Base-by-base conservation (phyloP, 1,140 invertebrate species). In the Calephelis virginiensis region DNA sequence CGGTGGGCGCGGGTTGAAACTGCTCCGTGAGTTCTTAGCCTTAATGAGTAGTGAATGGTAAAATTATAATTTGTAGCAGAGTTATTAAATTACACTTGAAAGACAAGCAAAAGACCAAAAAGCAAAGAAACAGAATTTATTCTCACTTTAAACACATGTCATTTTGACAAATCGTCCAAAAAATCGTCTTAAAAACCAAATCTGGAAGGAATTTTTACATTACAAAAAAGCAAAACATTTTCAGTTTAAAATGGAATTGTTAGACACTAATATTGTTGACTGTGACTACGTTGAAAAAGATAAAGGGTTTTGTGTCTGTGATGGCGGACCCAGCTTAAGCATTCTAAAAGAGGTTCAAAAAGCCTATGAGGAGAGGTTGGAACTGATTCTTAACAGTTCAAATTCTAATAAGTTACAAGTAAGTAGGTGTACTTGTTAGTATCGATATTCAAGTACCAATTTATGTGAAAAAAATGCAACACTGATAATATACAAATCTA, bases 291-390 rank as follows among this genome's bases (percentile, higher is more conserved):
- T 71, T 4, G 76, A 74, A 72, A 53, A 67, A 56, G 75, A 64
- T 49, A 45, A 63, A n/a, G 67, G 61, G 40, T 48, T 61, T 13
- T 72, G 70, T 49, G 60, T 61, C 0, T 72, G 81, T 61, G 72
- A 73, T 64, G 69, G 71, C n/a, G 77, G 73, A 0, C 72, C 77
- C 8, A 69, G 76, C 12, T 73, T 86, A 14, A 68, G 48, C 4
- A 70, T 84, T 11, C 72, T 86, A 7, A 73, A 73, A 17, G 82
- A 86, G 1, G 78, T 86, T 14, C 81, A 82, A 63, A 60, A 68
- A 11, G 77, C 73, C 0, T 84, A 86, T 49, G 82, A 85, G 64
- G 72, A 78, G 40, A 70, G 74, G 60, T 66, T 86, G 71, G 72
- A 77, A 13, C 48, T 72, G 0, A 65, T 86, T 4, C 77, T 75